Evolutionary conservation across 2,888 invertebrate species (phyloP).

Genomic region (Dendrolimus houi): DNA sequence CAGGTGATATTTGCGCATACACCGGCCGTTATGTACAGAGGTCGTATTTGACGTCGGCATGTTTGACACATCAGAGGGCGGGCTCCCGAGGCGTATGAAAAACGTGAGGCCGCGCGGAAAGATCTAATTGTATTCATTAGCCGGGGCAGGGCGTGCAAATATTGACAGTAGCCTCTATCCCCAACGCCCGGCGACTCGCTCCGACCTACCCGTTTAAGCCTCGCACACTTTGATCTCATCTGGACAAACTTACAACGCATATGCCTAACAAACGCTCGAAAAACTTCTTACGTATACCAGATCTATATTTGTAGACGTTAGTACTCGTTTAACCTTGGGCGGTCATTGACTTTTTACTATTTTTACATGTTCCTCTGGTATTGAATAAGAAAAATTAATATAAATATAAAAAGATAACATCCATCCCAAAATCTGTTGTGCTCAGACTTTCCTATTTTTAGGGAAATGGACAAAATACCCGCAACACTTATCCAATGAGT

Average conservation of each 20-base stretch:
- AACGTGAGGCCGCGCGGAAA: constrained; percentile 74
- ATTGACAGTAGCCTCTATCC: constrained; percentile 57
- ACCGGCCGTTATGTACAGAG: constrained; percentile 46
- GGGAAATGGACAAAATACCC: too few relatives aligned
- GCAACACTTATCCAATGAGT: too few relatives aligned
- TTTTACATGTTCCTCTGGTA: background rate
- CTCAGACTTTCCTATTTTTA: too few relatives aligned
- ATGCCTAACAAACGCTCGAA: background rate
- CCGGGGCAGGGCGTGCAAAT: constrained; percentile 67
- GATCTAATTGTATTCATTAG: constrained; percentile 77
- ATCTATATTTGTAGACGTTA: background rate
- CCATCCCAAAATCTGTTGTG: too few relatives aligned
- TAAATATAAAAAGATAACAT: too few relatives aligned
- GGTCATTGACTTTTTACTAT: background rate
- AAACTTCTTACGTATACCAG: background rate
- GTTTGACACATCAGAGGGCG: constrained; percentile 58
- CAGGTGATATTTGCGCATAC: constrained; percentile 32
- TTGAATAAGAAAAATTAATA: background rate
- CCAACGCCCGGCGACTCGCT: constrained; percentile 30
- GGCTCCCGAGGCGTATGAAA: constrained; percentile 60
- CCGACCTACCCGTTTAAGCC: constrained; percentile 9
- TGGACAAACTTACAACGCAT: constrained; percentile 6
- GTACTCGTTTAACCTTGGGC: background rate
- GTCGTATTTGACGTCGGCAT: constrained; percentile 36
- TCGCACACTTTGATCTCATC: constrained; percentile 18